Evolutionary conservation across 2,888 invertebrate species (phyloP), one percentile per base, ranked within the genome.

Genomic region (Agrenia bidenticulata): DNA sequence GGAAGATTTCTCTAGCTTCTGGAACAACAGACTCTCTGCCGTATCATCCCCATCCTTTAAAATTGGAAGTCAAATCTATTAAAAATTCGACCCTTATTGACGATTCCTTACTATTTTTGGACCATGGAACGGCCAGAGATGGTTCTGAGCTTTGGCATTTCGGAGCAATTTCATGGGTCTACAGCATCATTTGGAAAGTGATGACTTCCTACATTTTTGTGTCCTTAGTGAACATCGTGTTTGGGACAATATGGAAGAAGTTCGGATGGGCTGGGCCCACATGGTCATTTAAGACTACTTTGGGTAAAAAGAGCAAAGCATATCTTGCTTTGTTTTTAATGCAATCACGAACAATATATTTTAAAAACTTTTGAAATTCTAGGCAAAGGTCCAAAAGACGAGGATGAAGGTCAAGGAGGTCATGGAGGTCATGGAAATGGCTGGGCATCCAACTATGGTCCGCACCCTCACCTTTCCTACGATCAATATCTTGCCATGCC

Each of bases 41-140:
- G 9, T 61, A 41, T 45, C 63, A 67, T 50, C 57, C 64, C 4
- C 61, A 56, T 17, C 67, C 67, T 45, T 42, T 67, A n/a, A 67
- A 67, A 41, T n/a, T 67, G 17, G 57, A 67, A 17, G 64, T 67
- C 11, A 67, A 67, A 49, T 51, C 64, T 1, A 63, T 51, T 11
- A 57, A 49, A 55, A 67, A 67, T 37, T 63, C 64, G 2, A 67
- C 67, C 1, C 26, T 61, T 27, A 32, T 45, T 26, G 67, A 67
- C 27, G n/a, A 13, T 2, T 11, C 24, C 1, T 17, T 1, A 2
- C 2, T 41, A 11, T 51, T 50, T 49, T 7, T 37, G 51, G 61
- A 60, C 24, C 55, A 41, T 51, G 21, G 63, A 19, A 15, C 5
- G 45, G 45, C 17, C 7, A 45, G 19, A n/a, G 45, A 15, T 4